Percentiles rank a stretch among this genome's conserved stretches.
Conservation (phyloP, 2,797 vertebrate genomes). For the Borostomias antarcticus region DNA sequence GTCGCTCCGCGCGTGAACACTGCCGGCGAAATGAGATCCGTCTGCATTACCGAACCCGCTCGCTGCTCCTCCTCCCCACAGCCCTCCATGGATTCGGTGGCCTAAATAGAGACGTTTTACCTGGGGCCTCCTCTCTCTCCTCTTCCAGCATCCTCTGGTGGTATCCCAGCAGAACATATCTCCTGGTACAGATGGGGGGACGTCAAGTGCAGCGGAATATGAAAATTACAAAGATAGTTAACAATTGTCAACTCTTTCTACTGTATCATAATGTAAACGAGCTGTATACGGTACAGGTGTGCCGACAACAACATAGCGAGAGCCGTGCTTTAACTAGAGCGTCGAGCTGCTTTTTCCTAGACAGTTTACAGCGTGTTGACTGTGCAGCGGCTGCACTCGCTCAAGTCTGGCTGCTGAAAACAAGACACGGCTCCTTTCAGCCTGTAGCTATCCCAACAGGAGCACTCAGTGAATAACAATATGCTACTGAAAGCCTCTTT, state of each 20-base stretch:
- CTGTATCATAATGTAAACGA: too few species aligned
- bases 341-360: too few species aligned
- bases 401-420: slow-evolving; percentile 56
- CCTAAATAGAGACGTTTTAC: slow-evolving; percentile 83
- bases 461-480: slow-evolving; percentile 70
- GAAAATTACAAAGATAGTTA: too few species aligned
- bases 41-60: slow-evolving; percentile 68
- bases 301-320: too few species aligned
- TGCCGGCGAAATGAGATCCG: slow-evolving; percentile 51
- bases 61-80: slow-evolving; percentile 70
- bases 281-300: too few species aligned
- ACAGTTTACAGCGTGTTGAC: slow-evolving; percentile 52
- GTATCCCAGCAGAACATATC: slow-evolving; percentile 63
- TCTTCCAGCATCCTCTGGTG: slow-evolving; percentile 38
- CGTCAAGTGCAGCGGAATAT: too few species aligned
- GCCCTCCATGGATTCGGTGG: slow-evolving; percentile 80
- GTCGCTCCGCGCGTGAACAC: slow-evolving; percentile 67
- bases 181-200: background rate
- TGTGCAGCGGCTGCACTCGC: slow-evolving; percentile 65
- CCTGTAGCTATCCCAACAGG: slow-evolving; percentile 71
- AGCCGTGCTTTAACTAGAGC: too few species aligned
- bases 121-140: slow-evolving; percentile 64
- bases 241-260: too few species aligned
- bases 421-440: slow-evolving; percentile 54
- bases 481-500: slow-evolving; percentile 54